Evolutionary conservation across 2,113 vertebrate genomes (phyloP).

Genomic region (Zapus hudsonius): DNA sequence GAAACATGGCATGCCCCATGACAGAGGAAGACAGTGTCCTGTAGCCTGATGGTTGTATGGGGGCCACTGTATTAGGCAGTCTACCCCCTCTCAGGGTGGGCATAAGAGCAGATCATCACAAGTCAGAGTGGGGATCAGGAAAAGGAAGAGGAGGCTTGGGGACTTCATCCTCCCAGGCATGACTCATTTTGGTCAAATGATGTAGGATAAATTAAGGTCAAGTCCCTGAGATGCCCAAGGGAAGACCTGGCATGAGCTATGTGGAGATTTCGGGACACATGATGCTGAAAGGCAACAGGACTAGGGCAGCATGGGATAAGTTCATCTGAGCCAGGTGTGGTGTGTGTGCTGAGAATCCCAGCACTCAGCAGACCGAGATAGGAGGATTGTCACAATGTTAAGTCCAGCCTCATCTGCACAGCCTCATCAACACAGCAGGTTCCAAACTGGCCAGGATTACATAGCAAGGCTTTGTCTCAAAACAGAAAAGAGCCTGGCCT

Average conservation of each 20-base stretch:
- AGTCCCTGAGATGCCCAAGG: fast-evolving
- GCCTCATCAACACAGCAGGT: neutral
- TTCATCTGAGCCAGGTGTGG: neutral
- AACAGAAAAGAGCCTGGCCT: neutral
- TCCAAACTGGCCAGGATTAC: neutral
- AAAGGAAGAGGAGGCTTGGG: neutral
- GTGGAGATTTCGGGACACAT: neutral
- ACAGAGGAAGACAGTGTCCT: neutral
- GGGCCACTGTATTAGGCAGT: neutral
- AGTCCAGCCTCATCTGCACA: neutral
- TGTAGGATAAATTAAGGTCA: no score
- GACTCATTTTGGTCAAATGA: neutral
- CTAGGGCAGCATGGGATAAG: neutral
- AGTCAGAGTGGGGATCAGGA: neutral
- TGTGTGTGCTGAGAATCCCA: neutral
- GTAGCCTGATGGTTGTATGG: no score
- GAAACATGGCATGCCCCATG: fast-evolving
- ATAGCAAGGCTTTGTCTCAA: neutral
- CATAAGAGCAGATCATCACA: neutral
- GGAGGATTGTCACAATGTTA: neutral
- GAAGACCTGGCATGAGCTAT: neutral
- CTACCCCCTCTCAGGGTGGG: no score
- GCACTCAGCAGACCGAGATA: neutral
- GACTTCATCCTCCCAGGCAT: neutral
- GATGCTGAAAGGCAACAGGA: neutral